Percentiles rank a stretch among this genome's conserved stretches.
These are phyloP conservation scores for Drosophila sulfurigaster DNA, from an alignment of 1,140 invertebrate species.

Conservation along the genomic window DNA sequence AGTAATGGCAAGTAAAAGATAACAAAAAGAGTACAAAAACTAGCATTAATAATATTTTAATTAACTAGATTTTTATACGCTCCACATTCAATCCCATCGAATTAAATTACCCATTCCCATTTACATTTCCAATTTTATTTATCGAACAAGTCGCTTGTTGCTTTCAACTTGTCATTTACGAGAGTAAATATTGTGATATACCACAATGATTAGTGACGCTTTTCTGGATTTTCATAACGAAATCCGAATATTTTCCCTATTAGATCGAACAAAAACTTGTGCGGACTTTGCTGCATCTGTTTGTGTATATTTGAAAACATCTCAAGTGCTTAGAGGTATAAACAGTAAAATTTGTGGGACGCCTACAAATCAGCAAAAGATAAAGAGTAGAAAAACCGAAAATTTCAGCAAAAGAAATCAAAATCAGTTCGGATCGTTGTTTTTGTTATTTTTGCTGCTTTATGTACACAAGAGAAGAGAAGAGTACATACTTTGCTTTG, in stretches of 20 bases:
- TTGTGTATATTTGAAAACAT: slow-evolving; percentile 61
- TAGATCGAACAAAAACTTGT: background rate
- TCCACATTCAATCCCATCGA: background rate
- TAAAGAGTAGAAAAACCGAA: slow-evolving; percentile 32
- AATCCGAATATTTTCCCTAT: background rate
- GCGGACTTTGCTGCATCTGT: slow-evolving; percentile 23
- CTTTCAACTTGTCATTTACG: slow-evolving; percentile 17
- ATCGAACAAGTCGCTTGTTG: background rate
- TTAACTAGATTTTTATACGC: background rate
- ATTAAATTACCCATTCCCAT: background rate
- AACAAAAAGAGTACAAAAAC: no score
- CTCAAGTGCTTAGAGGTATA: slow-evolving; percentile 64
- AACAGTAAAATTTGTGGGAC: slow-evolving; percentile 47
- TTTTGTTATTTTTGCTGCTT: background rate
- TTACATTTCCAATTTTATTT: background rate
- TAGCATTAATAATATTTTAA: no score
- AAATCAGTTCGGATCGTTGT: background rate
- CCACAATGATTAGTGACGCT: slow-evolving; percentile 3
- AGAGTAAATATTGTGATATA: slow-evolving; percentile 25
- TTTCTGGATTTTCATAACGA: background rate
- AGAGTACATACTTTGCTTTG: slow-evolving; percentile 13
- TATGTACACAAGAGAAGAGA: background rate
- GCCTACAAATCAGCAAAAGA: slow-evolving; percentile 20
- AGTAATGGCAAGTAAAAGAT: no score
- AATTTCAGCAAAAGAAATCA: slow-evolving; percentile 5